Base-by-base conservation (phyloP, 2,888 invertebrate species). In the Eucriotettix oculatus region DNA sequence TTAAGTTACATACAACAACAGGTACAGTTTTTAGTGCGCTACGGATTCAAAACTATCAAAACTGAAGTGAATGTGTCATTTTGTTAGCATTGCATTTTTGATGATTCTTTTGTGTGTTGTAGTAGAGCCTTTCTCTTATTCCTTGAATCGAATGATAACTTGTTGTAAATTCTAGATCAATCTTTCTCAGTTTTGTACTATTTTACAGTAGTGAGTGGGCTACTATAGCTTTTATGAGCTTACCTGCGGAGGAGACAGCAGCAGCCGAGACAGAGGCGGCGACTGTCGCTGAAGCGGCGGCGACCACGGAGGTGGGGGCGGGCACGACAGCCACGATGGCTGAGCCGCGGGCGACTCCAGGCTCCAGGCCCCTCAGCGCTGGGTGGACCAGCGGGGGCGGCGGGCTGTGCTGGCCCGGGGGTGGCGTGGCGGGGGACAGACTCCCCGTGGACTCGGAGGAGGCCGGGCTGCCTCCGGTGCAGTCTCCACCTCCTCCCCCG, bases 381-480 rank as follows among this genome's bases (percentile, higher is more conserved):
- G 43, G 60, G 69, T 61, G 69, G 67, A 52, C 69, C 70, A 44
- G 69, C 69, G 60, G 67, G 68, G 42, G 68, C 69, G 43, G 69
- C 69, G 60, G 69, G 68, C 53, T 68, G 69, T 56, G 70, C 67
- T 62, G 17, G 16, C 52, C 40, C 3, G 63, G 57, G n/a, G 64
- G 65, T 16, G 65, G 63, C 48, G 64, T 62, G 48, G 60, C 60
- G 16, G 65, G 65, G 10, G 65, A 64, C 56, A 61, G 54, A 55
- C 65, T 65, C n/a, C 64, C 64, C 42, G 48, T 12, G 48, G 48
- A 48, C 48, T 48, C 48, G 3, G 48, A 48, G 9, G 48, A 48
- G 48, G 54, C 60, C 57, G 40, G 12, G 42, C 58, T 40, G 42
- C 42, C 53, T 16, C 57, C 16, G 29, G 57, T 43, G 10, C 53